Base-by-base conservation (phyloP, 2,797 vertebrate species). In the Sphaeramia orbicularis region DNA sequence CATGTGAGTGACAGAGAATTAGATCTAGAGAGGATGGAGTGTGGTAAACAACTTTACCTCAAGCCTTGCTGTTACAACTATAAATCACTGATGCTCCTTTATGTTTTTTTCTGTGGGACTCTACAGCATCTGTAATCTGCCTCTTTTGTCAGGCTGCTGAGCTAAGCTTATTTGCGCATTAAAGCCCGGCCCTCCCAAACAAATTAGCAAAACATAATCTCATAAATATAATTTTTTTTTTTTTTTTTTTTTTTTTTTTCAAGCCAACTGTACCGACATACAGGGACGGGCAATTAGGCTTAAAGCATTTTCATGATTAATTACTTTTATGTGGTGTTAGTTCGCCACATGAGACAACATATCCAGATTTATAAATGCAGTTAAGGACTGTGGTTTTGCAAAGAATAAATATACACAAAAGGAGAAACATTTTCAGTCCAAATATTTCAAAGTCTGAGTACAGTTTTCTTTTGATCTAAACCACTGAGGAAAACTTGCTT, bases 91-190 rank as follows among this genome's bases (percentile, higher is more conserved):
- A 57, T 60, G 61, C 59, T 69, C 19, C 60, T 21, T 43, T 45
- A 35, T 56, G 65, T 48, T 19, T 37, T 5, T 42, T 27, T 32
- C 15, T 13, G n/a, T 66, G 75, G 64, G 60, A 32, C 57, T 60
- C 45, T 55, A 30, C 61, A 67, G 68, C 71, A 49, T 65, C 69
- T 54, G 59, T 85, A 80, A 81, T 86, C 83, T 85, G 71, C 83
- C 68, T 67, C 54, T 24, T 80, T 74, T 76, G 67, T 81, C 71
- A 79, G 70, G 72, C 60, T 80, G 86, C 85, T 89, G 80, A 88
- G 81, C 65, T 81, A 24, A 84, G 63, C 67, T 69, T 74, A 58
- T 88, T 69, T 79, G 65, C 62, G 64, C 18, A 19, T 68, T 76
- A 7, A 74, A 54, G 60, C 59, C 30, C 52, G 45, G 24, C 37